Evolutionary conservation across 2,113 vertebrate species (phyloP).

Genomic region (Myrmecophaga tridactyla): DNA sequence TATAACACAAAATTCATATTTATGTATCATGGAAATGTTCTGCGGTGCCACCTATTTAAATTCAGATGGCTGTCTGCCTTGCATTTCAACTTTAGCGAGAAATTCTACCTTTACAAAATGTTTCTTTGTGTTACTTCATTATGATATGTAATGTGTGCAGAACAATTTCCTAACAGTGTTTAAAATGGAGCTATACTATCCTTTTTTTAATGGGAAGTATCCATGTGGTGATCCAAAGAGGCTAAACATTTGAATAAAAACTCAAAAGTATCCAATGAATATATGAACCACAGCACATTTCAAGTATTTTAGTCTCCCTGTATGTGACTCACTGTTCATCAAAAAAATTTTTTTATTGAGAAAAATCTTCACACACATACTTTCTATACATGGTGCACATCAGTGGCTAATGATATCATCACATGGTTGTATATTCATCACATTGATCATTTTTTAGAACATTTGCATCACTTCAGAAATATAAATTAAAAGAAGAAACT

Average conservation of each 20-base stretch:
- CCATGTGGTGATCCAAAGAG: constrained; percentile 18
- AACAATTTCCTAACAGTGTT: neutral
- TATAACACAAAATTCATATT: constrained; percentile 50
- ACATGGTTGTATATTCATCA: no score
- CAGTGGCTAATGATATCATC: no score
- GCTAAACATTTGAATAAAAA: constrained; percentile 38
- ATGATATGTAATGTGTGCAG: neutral
- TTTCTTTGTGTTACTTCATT: constrained; percentile 49
- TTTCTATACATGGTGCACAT: no score
- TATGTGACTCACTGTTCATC: constrained; percentile 25
- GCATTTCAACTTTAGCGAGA: constrained; percentile 59
- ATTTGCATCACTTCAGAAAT: no score
- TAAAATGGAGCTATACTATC: neutral
- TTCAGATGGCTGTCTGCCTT: constrained; percentile 40
- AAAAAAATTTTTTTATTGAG: no score
- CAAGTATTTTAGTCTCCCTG: neutral
- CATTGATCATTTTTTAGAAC: no score
- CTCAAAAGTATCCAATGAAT: neutral
- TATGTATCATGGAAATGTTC: constrained; percentile 43
- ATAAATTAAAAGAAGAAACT: no score
- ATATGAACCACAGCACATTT: neutral
- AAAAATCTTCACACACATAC: no score
- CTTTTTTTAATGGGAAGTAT: constrained; percentile 22
- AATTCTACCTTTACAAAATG: constrained; percentile 37
- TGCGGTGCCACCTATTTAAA: constrained; percentile 61